Percentiles rank a stretch among this genome's conserved stretches.
phyloP scores from a whole-genome alignment of 2,113 vertebrate species.

The Canis aureus region DNA sequence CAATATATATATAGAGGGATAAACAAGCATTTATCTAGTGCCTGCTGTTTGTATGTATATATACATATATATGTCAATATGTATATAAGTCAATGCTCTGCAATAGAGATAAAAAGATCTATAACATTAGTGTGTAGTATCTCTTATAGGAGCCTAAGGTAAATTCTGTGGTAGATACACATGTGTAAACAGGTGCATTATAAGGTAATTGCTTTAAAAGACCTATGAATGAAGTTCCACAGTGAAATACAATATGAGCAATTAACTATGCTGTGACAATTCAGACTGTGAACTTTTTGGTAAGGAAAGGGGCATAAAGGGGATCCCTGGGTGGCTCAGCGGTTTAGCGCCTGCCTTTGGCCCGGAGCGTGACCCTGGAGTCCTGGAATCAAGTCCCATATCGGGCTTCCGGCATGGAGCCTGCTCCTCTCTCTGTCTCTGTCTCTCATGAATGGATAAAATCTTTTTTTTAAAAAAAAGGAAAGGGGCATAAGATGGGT shows the following conservation, averaged over 20 bases:
- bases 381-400: no score
- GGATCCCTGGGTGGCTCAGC: no score
- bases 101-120: neutral
- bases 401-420: no score
- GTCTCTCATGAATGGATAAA: no score
- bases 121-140: neutral
- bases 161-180: neutral
- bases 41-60: neutral
- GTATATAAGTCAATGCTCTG: neutral
- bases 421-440: no score
- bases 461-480: no score
- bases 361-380: no score
- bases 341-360: no score
- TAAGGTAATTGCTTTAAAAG: neutral
- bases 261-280: neutral
- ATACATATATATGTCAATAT: neutral
- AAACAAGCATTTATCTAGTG: neutral
- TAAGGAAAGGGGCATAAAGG: neutral
- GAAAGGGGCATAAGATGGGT: neutral
- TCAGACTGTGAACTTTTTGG: conserved; percentile 19
- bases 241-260: neutral
- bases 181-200: neutral
- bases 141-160: neutral
- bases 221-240: neutral
- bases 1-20: neutral